phyloP scores from a whole-genome alignment of 2,113 vertebrate species.

The Hirundichthys speculiger region DNA sequence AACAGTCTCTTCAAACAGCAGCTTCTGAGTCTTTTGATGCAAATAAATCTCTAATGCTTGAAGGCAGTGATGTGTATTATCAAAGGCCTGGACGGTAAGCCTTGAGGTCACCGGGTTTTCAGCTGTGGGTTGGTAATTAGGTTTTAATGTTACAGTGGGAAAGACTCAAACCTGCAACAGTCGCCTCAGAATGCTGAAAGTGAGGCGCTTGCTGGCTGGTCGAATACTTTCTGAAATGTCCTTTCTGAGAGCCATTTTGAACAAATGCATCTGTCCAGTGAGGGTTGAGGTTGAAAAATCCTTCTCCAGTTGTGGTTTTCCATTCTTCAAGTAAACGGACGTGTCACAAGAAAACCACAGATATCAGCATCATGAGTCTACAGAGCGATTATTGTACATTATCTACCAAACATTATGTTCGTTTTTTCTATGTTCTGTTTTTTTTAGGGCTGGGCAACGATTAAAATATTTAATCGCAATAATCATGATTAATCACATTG shows the following conservation, averaged over 20 bases:
- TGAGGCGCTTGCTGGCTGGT: neutral
- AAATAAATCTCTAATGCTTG: slow-evolving; percentile 11
- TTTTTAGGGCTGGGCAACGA: too few species aligned
- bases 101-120: slow-evolving; percentile 21
- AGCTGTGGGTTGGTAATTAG: slow-evolving; percentile 33
- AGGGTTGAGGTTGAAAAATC: too few species aligned
- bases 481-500: too few species aligned
- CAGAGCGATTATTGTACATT: too few species aligned
- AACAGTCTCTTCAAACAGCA: slow-evolving; percentile 14
- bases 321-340: too few species aligned
- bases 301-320: too few species aligned
- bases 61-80: slow-evolving; percentile 22
- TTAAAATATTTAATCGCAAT: too few species aligned
- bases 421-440: too few species aligned
- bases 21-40: slow-evolving; percentile 10
- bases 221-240: neutral
- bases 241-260: neutral
- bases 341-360: too few species aligned
- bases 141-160: slow-evolving; percentile 33
- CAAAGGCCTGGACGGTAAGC: slow-evolving; percentile 15
- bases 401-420: too few species aligned
- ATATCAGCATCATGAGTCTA: too few species aligned
- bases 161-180: slow-evolving; percentile 1
- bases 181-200: neutral
- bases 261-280: too few species aligned